A percentile compares a stretch with the other conserved stretches of the same genome.
phyloP scores from a whole-genome alignment of 2,888 invertebrate species.

The Teleiodes luculella region DNA sequence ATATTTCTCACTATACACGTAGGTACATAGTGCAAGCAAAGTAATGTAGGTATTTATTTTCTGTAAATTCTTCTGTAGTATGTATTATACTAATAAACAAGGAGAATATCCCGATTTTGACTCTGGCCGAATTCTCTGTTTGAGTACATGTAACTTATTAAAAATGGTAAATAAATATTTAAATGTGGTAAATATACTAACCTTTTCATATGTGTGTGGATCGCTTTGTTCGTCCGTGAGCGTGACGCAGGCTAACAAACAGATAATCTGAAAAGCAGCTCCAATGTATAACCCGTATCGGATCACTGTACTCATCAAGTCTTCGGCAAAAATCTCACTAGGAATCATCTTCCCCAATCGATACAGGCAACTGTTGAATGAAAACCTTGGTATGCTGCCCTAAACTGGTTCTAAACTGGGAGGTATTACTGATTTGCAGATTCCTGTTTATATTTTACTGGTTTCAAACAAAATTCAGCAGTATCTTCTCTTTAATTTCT shows the following conservation, averaged over 20 bases:
- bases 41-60: too few relatives aligned
- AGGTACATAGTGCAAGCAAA: too few relatives aligned
- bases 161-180: too few relatives aligned
- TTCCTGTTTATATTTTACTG: background rate
- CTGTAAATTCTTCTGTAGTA: too few relatives aligned
- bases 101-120: too few relatives aligned
- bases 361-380: background rate
- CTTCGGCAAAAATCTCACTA: conserved; percentile 78
- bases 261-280: conserved; percentile 91
- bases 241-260: conserved; percentile 89
- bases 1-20: too few relatives aligned
- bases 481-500: too few relatives aligned
- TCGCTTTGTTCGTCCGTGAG: conserved; percentile 83
- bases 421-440: background rate
- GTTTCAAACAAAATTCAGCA: background rate
- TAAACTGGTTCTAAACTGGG: background rate
- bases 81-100: too few relatives aligned
- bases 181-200: conserved; percentile 34
- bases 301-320: conserved; percentile 84
- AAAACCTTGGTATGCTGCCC: background rate
- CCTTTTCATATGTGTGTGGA: conserved; percentile 70
- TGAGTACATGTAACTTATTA: too few relatives aligned
- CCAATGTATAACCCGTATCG: conserved; percentile 90
- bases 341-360: conserved; percentile 60
- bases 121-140: too few relatives aligned